Base-by-base conservation (phyloP, 1,140 invertebrate species). In the Leptopilina clavipes region DNA sequence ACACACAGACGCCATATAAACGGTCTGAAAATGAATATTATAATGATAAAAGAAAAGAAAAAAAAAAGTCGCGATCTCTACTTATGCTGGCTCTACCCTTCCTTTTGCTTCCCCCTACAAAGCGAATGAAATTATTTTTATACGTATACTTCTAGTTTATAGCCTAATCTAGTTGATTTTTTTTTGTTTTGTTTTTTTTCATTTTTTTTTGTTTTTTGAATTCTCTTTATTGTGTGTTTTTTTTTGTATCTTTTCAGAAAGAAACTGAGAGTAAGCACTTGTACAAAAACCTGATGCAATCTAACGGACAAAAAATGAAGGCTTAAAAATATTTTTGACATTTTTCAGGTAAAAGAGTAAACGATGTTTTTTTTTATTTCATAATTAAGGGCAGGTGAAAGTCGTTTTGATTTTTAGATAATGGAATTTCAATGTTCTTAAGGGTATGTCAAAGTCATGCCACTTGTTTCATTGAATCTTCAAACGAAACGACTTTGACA, bases 11-110 rank as follows among this genome's bases (percentile, higher is more conserved):
- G 83, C 79, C 76, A 75, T 40, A 37, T 52, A 48, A 44, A 77
- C 72, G 70, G 31, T 70, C 48, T 48, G 75, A 70, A 9, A 71
- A 78, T 70, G 54, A 48, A 72, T 71, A 73, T n/a, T n/a, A n/a
- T 40, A 40, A 40, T 40, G 9, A 40, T 40, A 40, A 40, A 40
- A 40, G 5, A 40, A 40, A 40, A 40, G 2, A 75, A 56, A 79
- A 56, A 44, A 43, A 76, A 77, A 79, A 74, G 5, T 80, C 81
- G 85, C 86, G 86, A 80, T 85, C 81, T 87, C 84, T 88, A 81
- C 81, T 86, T 89, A 89, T 89, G 89, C 89, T 90, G 89, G 89
- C 89, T 90, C 89, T 90, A 90, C 89, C 89, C 88, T 90, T 90
- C 88, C 88, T 89, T 87, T 90, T 89, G 89, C 88, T 90, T 90